Evolutionary conservation across 2,888 invertebrate species (phyloP), one percentile per base, ranked within the genome.

Genomic region (Sisyra nigra): DNA sequence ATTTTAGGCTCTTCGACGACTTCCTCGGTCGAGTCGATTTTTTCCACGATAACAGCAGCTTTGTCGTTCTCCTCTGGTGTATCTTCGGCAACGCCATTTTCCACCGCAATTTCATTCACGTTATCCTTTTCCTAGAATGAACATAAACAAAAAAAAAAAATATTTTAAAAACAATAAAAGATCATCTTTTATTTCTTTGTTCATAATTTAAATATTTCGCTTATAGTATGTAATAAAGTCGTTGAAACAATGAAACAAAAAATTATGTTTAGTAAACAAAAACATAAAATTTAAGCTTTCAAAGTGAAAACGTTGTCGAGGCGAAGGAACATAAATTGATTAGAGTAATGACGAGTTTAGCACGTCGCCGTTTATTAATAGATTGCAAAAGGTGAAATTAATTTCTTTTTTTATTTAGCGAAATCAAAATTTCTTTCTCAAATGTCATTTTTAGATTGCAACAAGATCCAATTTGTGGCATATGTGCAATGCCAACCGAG

Each of bases 1-100:
- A 60, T 60, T 32, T 66, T 61, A 37, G 70, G 34, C 59, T 63
- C 47, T 53, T 55, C 58, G 57, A 63, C 49, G 56, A 57, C 18
- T 58, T 66, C 56, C 56, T 58, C 41, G 50, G 66, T 66, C 34
- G 51, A 46, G 36, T 49, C 48, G 1, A 47, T 50, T 15, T 47
- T 49, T 37, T 50, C 51, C 29, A 48, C 52, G n/a, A n/a, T n/a
- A 47, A 60, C 60, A n/a, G 59, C 56, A 33, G 57, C 54, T 51
- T 63, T 57, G 8, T 51, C 53, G 38, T 24, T 24, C 24, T 53
- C 54, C 48, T 59, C 58, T 1, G 53, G 5, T 7, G 3, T 45
- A 47, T 60, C 62, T 9, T 24, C 24, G 24, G 59, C 53, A 13
- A 59, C 54, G 34, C 62, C 62, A 48, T 62, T 62, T 47, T 61